A percentile compares a stretch with the other conserved stretches of the same genome.
These are phyloP conservation scores for Diplodus puntazzo DNA, from an alignment of 2,797 vertebrate genomes.

Conservation along the genomic window DNA sequence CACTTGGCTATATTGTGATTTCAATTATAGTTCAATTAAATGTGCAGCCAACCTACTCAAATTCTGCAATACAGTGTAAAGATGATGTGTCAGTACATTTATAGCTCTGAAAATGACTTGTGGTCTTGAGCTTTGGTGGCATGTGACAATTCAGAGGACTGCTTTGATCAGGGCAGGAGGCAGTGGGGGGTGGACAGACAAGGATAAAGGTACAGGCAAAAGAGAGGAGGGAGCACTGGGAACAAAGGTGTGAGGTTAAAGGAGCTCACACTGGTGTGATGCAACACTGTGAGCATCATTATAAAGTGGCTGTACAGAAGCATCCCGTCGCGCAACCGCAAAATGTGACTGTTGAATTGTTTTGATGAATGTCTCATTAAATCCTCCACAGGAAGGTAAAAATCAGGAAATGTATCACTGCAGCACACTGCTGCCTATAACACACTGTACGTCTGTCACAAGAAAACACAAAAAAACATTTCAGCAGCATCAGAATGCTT, in stretches of 20 bases:
- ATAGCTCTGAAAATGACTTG: background rate
- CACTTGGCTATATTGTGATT: no score
- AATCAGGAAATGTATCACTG: background rate
- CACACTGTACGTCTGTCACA: no score
- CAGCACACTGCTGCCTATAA: background rate
- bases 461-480: no score
- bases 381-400: background rate
- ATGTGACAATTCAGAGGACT: background rate
- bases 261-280: background rate
- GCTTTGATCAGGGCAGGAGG: background rate
- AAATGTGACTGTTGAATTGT: background rate
- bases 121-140: background rate
- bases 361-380: background rate
- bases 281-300: background rate
- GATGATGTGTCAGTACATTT: background rate
- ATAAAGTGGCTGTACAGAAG: background rate
- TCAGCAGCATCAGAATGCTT: no score
- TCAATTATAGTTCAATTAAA: no score
- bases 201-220: background rate
- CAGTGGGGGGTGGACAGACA: background rate
- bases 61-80: background rate
- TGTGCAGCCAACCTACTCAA: background rate
- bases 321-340: background rate
- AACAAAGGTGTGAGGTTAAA: constrained; percentile 7
- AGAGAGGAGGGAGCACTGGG: background rate